Evolutionary conservation across 1,140 invertebrate genomes (phyloP).

Genomic region (Metaphire vulgaris): DNA sequence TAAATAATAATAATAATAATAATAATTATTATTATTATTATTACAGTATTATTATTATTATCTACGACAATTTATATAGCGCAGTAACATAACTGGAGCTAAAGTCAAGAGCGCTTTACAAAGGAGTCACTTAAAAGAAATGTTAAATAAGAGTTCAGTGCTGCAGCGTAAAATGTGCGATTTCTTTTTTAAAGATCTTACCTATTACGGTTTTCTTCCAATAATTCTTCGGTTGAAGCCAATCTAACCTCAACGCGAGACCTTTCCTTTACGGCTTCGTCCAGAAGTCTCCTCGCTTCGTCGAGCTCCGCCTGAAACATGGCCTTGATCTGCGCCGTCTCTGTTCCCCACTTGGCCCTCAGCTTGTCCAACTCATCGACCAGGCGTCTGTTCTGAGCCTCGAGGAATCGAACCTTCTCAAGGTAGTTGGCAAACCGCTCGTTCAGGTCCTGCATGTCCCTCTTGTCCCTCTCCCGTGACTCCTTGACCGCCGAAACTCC

Average conservation of each 20-base stretch:
- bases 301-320: constrained; percentile 32
- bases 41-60: too few relatives aligned
- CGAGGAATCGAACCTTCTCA: constrained; percentile 29
- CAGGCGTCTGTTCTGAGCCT: constrained; percentile 30
- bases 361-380: constrained; percentile 30
- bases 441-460: constrained; percentile 16
- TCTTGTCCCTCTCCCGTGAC: constrained; percentile 16
- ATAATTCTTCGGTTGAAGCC: constrained; percentile 35
- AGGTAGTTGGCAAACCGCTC: constrained; percentile 18
- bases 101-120: too few relatives aligned
- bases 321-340: constrained; percentile 27
- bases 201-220: constrained; percentile 29
- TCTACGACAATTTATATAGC: too few relatives aligned
- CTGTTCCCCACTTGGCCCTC: constrained; percentile 29
- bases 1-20: too few relatives aligned
- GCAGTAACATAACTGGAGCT: too few relatives aligned
- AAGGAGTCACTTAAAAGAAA: too few relatives aligned
- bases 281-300: constrained; percentile 36
- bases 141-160: too few relatives aligned
- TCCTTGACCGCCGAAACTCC: constrained; percentile 13
- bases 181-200: too few relatives aligned
- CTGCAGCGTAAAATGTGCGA: too few relatives aligned
- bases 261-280: constrained; percentile 32
- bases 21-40: too few relatives aligned
- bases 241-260: constrained; percentile 25